These are phyloP conservation scores for Nixonia krombeini DNA, from an alignment of 1,140 invertebrate genomes.

Conservation along the genomic window DNA sequence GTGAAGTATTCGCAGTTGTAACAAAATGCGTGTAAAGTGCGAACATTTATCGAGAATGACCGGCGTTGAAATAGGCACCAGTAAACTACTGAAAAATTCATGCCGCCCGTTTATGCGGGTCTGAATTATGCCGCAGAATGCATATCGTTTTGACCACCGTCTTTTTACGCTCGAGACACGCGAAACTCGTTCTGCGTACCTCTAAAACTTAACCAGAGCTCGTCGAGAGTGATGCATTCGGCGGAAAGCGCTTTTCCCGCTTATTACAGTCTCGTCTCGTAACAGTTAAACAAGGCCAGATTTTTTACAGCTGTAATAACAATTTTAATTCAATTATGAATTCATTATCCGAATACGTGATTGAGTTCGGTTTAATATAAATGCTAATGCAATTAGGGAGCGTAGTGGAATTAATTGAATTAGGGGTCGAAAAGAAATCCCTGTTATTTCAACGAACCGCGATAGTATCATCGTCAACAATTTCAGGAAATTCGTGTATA, in stretches of 20 bases:
- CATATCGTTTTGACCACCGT: slow-evolving; percentile 1
- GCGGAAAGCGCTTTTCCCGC: background rate
- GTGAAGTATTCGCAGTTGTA: no score
- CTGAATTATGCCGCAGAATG: slow-evolving; percentile 1
- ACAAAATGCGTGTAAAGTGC: no score
- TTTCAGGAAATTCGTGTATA: no score
- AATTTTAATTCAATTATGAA: slow-evolving; percentile 16
- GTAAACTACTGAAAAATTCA: slow-evolving; percentile 4
- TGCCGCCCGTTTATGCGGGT: slow-evolving; percentile 1
- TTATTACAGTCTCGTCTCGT: background rate
- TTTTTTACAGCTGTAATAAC: background rate
- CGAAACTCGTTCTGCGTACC: slow-evolving; percentile 1
- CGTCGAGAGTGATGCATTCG: background rate
- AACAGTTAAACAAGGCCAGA: background rate
- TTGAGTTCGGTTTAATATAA: slow-evolving; percentile 4
- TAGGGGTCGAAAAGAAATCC: background rate
- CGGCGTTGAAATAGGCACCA: background rate
- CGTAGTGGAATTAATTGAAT: slow-evolving; percentile 11
- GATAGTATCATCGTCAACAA: no score
- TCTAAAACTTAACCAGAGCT: slow-evolving; percentile 2
- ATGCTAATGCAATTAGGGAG: slow-evolving; percentile 4
- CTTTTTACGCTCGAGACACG: background rate
- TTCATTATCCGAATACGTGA: slow-evolving; percentile 6
- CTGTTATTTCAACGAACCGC: no score
- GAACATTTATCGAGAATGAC: no score